Evolutionary conservation across 2,888 invertebrate genomes (phyloP).

Genomic region (Lobophora halterata): DNA sequence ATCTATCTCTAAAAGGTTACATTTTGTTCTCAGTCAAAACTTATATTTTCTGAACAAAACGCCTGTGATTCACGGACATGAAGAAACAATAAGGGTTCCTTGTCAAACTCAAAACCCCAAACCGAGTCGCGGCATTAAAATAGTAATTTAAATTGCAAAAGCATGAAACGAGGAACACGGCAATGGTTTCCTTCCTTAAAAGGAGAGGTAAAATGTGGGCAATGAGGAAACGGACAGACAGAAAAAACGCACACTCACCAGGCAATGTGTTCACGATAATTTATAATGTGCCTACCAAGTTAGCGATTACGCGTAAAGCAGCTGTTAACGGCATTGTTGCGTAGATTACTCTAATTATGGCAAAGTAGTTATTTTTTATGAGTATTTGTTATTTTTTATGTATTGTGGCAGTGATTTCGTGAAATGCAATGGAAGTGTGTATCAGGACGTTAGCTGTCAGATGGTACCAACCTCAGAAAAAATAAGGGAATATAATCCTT

Average conservation of each 20-base stretch:
- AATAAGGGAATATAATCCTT: too few species aligned
- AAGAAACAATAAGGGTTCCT: too few species aligned
- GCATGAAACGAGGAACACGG: slow-evolving; percentile 43
- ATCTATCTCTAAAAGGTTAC: too few species aligned
- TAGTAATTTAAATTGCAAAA: slow-evolving; percentile 37
- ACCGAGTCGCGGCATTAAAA: slow-evolving; percentile 20
- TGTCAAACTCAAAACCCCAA: too few species aligned
- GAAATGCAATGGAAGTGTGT: too few species aligned
- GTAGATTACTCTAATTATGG: slow-evolving; percentile 2
- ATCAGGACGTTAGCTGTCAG: too few species aligned
- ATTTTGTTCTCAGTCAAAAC: too few species aligned
- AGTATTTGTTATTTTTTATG: slow-evolving; percentile 1
- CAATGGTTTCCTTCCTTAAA: slow-evolving; percentile 44
- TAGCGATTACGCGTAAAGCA: slow-evolving; percentile 26
- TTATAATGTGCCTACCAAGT: slow-evolving; percentile 26
- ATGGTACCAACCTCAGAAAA: too few species aligned
- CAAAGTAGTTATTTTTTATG: slow-evolving; percentile 2
- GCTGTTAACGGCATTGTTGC: slow-evolving; percentile 16
- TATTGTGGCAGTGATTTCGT: too few species aligned
- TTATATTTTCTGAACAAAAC: too few species aligned
- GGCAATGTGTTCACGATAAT: slow-evolving; percentile 29
- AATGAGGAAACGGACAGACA: slow-evolving; percentile 45
- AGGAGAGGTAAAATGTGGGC: slow-evolving; percentile 37
- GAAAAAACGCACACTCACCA: slow-evolving; percentile 23
- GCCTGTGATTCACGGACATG: too few species aligned